Conservation (phyloP, 2,888 invertebrate genomes). For the Perithous albicinctus region DNA sequence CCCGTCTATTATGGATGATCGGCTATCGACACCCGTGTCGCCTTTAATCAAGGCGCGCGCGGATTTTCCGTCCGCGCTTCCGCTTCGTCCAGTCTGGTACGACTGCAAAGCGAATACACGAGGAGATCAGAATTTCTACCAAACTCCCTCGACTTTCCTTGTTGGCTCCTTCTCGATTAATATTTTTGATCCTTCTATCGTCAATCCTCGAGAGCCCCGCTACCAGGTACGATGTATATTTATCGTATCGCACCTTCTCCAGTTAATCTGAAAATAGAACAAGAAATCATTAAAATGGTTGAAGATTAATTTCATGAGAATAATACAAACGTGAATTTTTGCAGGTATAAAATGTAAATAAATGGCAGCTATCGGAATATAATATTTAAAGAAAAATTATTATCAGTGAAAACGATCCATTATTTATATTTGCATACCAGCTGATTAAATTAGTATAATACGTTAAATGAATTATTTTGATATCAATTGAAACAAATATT, state of each 20-base stretch:
- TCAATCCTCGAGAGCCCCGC: not conserved
- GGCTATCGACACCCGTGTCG: constrained; percentile 67
- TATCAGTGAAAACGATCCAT: not conserved
- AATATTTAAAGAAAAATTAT: too few species aligned
- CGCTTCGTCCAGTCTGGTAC: constrained; percentile 50
- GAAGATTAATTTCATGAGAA: not conserved
- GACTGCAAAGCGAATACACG: constrained; percentile 11
- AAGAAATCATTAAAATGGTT: not conserved
- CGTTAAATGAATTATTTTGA: not conserved
- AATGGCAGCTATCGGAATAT: too few species aligned
- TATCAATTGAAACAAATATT: not conserved
- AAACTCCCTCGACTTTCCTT: not conserved
- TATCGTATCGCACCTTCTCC: constrained; percentile 5
- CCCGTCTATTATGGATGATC: constrained; percentile 66
- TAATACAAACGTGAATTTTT: not conserved
- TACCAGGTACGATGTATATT: not conserved
- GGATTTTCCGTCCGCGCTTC: constrained; percentile 50
- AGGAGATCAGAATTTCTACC: not conserved
- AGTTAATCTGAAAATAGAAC: constrained; percentile 30
- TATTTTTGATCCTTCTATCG: not conserved
- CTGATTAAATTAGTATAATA: not conserved
- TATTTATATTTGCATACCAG: not conserved
- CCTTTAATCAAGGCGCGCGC: constrained; percentile 52
- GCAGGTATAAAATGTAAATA: not conserved
- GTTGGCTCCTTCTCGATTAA: not conserved